Percentiles rank a stretch among this genome's conserved stretches.
Evolutionary conservation across 2,888 invertebrate species (phyloP).

Genomic region (Cosmopolites sordidus): DNA sequence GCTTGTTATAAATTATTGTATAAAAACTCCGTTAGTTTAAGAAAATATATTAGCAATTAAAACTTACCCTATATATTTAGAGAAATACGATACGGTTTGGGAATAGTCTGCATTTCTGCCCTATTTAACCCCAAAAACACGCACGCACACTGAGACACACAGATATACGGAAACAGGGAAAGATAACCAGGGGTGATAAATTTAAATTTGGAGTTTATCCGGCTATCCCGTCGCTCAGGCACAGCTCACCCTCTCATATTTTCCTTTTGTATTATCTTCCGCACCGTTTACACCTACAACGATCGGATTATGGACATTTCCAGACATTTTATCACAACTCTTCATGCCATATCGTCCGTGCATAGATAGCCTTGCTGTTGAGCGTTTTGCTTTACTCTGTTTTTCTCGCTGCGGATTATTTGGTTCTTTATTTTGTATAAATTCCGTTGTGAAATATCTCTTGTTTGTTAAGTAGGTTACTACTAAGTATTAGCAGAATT

Average conservation of each 20-base stretch:
- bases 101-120: slow-evolving; percentile 10
- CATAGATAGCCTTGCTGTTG: slow-evolving; percentile 39
- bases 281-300: slow-evolving; percentile 50
- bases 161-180: slow-evolving; percentile 1
- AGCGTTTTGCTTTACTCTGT: slow-evolving; percentile 13
- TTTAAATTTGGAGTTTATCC: slow-evolving; percentile 36
- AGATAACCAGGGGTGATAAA: slow-evolving; percentile 26
- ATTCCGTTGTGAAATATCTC: too few relatives aligned
- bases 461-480: too few relatives aligned
- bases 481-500: too few relatives aligned
- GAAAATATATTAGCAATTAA: too few relatives aligned
- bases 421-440: too few relatives aligned
- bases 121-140: slow-evolving; percentile 19
- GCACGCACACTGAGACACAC: background rate
- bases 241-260: slow-evolving; percentile 39
- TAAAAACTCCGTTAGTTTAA: too few relatives aligned
- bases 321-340: slow-evolving; percentile 48
- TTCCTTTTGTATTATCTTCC: slow-evolving; percentile 49
- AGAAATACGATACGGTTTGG: too few relatives aligned
- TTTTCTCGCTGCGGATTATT: too few relatives aligned
- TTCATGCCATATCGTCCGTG: slow-evolving; percentile 49
- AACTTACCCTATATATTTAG: too few relatives aligned
- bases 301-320: slow-evolving; percentile 46
- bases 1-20: too few relatives aligned
- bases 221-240: background rate